phyloP scores from a whole-genome alignment of 2,888 invertebrate species.

The Pterobdella sp. region DNA sequence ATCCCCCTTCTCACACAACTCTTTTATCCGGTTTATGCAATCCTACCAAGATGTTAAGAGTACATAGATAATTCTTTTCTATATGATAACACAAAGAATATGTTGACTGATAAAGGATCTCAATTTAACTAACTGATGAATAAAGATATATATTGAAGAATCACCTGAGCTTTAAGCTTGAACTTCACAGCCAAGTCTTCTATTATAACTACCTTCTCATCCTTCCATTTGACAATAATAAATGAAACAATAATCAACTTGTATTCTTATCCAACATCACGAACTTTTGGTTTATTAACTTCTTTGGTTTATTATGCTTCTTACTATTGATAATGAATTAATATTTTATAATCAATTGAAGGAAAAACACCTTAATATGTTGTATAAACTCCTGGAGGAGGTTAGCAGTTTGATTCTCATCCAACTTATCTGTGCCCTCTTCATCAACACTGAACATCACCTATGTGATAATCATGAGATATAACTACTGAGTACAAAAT shows the following conservation, averaged over 20 bases:
- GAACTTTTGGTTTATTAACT: too few relatives aligned
- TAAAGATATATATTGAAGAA: slow-evolving; percentile 23
- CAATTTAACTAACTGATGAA: not conserved
- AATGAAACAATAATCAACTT: too few relatives aligned
- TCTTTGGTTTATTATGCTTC: slow-evolving; percentile 15
- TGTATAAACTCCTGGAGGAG: slow-evolving; percentile 10
- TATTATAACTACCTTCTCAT: slow-evolving; percentile 80
- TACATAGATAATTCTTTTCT: not conserved
- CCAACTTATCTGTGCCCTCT: not conserved
- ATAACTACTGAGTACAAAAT: too few relatives aligned
- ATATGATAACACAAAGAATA: not conserved
- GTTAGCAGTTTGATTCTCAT: not conserved
- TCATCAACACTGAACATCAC: not conserved
- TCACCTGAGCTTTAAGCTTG: slow-evolving; percentile 78
- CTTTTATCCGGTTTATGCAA: slow-evolving; percentile 64
- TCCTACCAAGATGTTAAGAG: slow-evolving; percentile 42
- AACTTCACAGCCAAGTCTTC: slow-evolving; percentile 88
- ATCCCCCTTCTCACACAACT: slow-evolving; percentile 70
- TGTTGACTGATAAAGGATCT: not conserved
- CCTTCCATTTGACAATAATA: slow-evolving; percentile 53
- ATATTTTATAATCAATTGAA: slow-evolving; percentile 1
- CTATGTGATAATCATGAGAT: too few relatives aligned
- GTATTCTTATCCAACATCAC: too few relatives aligned
- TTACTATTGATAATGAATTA: not conserved
- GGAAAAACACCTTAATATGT: not conserved